Evolutionary conservation across 2,888 invertebrate species (phyloP), one percentile per base, ranked within the genome.

Genomic region (Leptopterna dolabrata): DNA sequence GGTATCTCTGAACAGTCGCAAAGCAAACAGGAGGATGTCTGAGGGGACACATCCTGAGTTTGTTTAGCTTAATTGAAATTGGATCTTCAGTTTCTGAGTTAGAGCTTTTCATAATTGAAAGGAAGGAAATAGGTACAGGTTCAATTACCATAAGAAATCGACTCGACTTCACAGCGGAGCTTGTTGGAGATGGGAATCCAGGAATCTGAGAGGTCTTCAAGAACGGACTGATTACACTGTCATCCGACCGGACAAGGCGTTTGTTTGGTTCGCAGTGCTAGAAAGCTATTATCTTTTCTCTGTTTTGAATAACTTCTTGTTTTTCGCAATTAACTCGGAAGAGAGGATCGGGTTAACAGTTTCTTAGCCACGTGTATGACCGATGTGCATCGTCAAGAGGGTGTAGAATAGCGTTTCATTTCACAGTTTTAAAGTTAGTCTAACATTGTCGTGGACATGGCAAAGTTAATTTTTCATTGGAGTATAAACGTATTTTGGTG

Each of bases 11-110:
- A 63, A 63, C 63, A 76, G 41, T 76, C 36, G 41, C 30, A 36
- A 14, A 19, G 76, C 16, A 43, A 36, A 36, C 36, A 76, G 14
- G 76, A 30, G 29, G n/a, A 43, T 16, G 36, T 2, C 7, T 7
- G 36, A 19, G 63, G 11, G 63, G 63, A 63, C 63, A 63, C 63
- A 63, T 63, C 63, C 63, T 63, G 63, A 78, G 78, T 78, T 78
- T 78, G 78, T 78, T 78, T 78, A 78, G 78, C 78, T 43, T 78
- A 78, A 78, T 78, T 78, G 78, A 78, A 78, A 78, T 78, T 78
- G 78, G 78, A 78, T 78, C 78, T 45, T 45, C 78, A 47, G 78
- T 45, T 45, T 47, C 43, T 2, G 41, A 19, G 45, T 27, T 30
- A 27, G 27, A 27, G 27, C 41, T 45, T 27, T 47, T 78, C 45